Base-by-base conservation (phyloP, 2,113 vertebrate species). In the Hyaena hyaena region DNA sequence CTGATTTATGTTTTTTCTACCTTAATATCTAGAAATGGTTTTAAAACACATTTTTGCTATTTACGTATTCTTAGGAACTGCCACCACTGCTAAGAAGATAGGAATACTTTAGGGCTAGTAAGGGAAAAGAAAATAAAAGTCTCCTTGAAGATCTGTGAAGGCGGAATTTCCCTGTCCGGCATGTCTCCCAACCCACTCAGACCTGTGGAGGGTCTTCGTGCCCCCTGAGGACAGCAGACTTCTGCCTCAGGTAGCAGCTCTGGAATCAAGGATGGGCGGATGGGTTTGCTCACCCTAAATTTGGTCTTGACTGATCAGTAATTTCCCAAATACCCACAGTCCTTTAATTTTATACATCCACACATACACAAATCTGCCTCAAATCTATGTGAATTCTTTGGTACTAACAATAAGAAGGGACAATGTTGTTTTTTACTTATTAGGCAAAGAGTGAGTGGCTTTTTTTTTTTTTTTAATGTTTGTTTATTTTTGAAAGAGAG, bases 21-120 rank as follows among this genome's bases (percentile, higher is more conserved):
- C 74, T 87, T 53, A 84, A 48, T 31, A 86, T 39, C 12, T 66
- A 86, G 39, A 43, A 95, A 45, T 24, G 83, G 15, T 58, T 73
- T 45, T 43, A 92, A 66, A 63, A 48, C 19, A 12, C 53, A 48
- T 53, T 96, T 93, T 89, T 93, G 19, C 76, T 93, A 3, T 65
- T 79, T 53, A 58, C 31, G 5, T 86, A 35, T 88, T 93, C 58
- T 73, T 48, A 96, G 91, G 84, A 90, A 93, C 15, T 68, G 16
- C 31, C 17, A 6, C 26, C 23, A 9, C 80, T 94, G 91, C 53
- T 77, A 82, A 93, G 58, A 31, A 92, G 26, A 43, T 0, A 53
- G 71, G 17, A 82, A 73, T 55, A 74, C 61, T 50, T 81, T 21
- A 63, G 28, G 16, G 5, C 26, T 84, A 55, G 12, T 43, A 71